Evolutionary conservation across 2,797 vertebrate species (phyloP), one percentile per base, ranked within the genome.

Genomic region (Margarornis squamiger): DNA sequence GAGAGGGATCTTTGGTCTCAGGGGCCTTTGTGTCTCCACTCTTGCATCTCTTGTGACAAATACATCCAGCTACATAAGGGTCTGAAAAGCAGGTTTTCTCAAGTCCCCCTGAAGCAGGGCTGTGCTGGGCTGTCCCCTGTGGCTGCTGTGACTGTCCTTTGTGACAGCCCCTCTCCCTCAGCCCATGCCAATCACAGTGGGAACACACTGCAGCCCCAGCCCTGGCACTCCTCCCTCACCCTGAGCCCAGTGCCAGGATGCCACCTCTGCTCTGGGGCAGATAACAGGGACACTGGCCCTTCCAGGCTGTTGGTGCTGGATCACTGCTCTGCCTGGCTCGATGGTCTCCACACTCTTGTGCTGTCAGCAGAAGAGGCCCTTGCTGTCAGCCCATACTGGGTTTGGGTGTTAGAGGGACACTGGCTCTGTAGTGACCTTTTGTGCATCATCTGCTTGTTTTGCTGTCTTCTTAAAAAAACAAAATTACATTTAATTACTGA

Each of bases 181-280:
- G 57, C 19, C 36, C 75, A 39, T 17, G 46, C 0, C 2, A 57
- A 15, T 29, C 20, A 4, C n/a, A 12, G 2, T 0, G 3, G 59
- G 30, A 29, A 29, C 18, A 9, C 1, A 1, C 54, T 48, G 46
- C 52, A 82, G 27, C 23, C 16, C 1, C 83, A 73, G 52, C 43
- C n/a, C 36, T 8, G 39, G 26, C 73, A 43, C 14, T 13, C 3
- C 20, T 8, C 2, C 21, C 4, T 12, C 58, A 21, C 32, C 6
- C 34, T 30, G 32, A 67, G 9, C 30, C 2, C 36, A 1, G 0
- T 1, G 2, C 30, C 84, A 59, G 14, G 57, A 6, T n/a, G 51
- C 39, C 22, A 43, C 43, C 43, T 38, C 57, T 43, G 51, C 36
- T 18, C 62, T 6, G 4, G 23, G 11, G 11, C 2, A 0, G 71